These are phyloP conservation scores for Mastomys natalensis DNA, from an alignment of 2,113 vertebrate species.

Conservation along the genomic window DNA sequence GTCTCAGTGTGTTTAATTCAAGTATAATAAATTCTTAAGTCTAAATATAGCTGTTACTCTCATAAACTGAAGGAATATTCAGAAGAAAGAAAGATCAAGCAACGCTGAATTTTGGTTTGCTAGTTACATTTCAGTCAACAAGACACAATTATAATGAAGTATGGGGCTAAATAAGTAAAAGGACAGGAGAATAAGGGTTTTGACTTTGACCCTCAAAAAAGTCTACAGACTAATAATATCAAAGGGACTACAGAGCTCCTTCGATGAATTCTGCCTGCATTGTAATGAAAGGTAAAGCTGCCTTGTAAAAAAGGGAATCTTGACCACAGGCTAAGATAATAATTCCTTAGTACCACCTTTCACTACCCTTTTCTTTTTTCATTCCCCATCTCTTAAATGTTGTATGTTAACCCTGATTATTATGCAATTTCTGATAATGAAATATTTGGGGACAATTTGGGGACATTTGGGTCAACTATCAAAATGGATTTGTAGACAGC, in stretches of 20 bases:
- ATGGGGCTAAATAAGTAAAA: conserved; percentile 23
- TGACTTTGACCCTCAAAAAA: neutral
- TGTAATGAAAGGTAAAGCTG: neutral
- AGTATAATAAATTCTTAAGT: conserved; percentile 52
- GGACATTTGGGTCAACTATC: neutral
- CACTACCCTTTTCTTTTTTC: neutral
- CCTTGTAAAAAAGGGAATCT: conserved; percentile 39
- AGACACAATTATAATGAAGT: conserved; percentile 25
- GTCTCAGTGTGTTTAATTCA: conserved; percentile 34
- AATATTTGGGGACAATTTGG: neutral
- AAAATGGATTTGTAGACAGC: neutral
- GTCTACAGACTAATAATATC: conserved; percentile 2
- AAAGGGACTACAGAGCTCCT: neutral
- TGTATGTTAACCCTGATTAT: neutral
- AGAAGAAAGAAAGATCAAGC: conserved; percentile 20
- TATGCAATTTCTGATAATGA: conserved; percentile 17
- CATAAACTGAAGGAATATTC: conserved; percentile 38
- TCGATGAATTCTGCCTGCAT: neutral
- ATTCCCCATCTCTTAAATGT: conserved; percentile 1
- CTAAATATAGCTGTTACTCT: conserved; percentile 55
- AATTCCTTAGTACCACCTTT: neutral
- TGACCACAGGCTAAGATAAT: neutral
- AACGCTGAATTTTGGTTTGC: conserved; percentile 40
- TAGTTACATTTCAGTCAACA: conserved; percentile 6
- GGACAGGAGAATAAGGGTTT: neutral